Evolutionary conservation across 2,888 invertebrate species (phyloP).

Genomic region (Notodonta ziczac): DNA sequence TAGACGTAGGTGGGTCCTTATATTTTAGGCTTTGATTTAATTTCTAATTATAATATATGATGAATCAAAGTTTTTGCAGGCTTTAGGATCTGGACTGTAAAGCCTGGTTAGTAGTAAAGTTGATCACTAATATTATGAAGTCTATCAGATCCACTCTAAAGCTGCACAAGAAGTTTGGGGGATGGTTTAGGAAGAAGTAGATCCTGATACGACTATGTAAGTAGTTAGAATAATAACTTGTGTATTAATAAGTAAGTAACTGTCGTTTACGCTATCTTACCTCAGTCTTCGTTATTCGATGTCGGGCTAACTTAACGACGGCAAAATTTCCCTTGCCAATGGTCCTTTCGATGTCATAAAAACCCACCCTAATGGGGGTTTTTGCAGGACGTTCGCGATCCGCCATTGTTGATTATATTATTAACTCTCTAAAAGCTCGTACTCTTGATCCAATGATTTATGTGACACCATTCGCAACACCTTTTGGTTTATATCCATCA

Average conservation of each 20-base stretch:
- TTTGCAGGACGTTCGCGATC: slow-evolving; percentile 84
- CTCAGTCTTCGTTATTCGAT: slow-evolving; percentile 99
- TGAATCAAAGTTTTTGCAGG: too few species aligned
- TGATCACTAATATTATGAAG: too few species aligned
- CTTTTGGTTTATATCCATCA: slow-evolving; percentile 53
- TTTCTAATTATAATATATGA: too few species aligned
- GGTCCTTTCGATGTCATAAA: slow-evolving; percentile 98
- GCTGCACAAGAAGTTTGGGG: too few species aligned
- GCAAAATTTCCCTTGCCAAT: slow-evolving; percentile 99
- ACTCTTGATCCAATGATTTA: slow-evolving; percentile 40
- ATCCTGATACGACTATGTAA: too few species aligned
- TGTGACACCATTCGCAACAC: slow-evolving; percentile 51
- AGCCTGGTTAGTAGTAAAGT: too few species aligned
- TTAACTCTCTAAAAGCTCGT: slow-evolving; percentile 54
- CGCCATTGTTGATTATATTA: slow-evolving; percentile 77
- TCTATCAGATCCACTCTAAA: too few species aligned
- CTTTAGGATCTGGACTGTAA: too few species aligned
- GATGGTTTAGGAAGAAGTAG: too few species aligned
- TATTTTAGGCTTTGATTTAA: too few species aligned
- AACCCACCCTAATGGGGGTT: slow-evolving; percentile 95
- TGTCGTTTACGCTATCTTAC: slow-evolving; percentile 82
- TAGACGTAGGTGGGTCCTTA: too few species aligned
- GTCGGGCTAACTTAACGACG: slow-evolving; percentile 98
- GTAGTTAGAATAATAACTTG: too few species aligned
- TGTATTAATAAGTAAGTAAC: slow-evolving; percentile 4